Evolutionary conservation across 2,888 invertebrate genomes (phyloP), one percentile per base, ranked within the genome.

Genomic region (Dicyrtomina minuta): DNA sequence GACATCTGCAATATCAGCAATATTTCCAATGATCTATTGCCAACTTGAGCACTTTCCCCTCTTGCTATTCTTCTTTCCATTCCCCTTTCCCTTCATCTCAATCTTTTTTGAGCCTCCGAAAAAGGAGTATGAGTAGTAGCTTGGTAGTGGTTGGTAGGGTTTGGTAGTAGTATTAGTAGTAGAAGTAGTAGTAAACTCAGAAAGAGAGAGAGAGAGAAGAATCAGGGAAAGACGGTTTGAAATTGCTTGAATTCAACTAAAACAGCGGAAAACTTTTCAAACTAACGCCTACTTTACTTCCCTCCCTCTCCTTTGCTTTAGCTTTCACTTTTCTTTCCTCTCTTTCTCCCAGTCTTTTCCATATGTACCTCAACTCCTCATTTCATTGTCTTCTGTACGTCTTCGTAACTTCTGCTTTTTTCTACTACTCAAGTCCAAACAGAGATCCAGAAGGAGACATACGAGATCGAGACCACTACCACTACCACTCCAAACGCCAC

Each of bases 11-110:
- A 55, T 53, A 66, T 66, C 70, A 70, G 70, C 70, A 62, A 66
- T 61, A 66, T 53, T 66, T 61, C 66, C 49, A 70, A 66, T 66
- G 61, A 70, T 70, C 70, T 64, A 70, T 44, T 60, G 66, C 56
- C 58, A 49, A 59, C 62, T 61, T 44, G 39, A 66, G 66, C 70
- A 61, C 70, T 66, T 66, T 66, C 33, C 8, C 8, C 43, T 27
- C 60, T n/a, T 26, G n/a, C 15, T 17, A 39, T 33, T 58, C 43
- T 27, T 26, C 26, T 46, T 66, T 49, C 10, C 12, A 2, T 13
- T 39, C 33, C 46, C 24, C 46, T 27, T 55, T 43, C 41, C 20
- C 33, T 33, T 33, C 33, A 33, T 33, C 33, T 5, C 33, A 33
- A 33, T 33, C 33, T 33, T 33, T 8, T 8, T 33, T 33, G 33